Evolutionary conservation across 35 echinoderm and acorn worm species (phyloP), one percentile per base, ranked within the genome.

Genomic region (Heliocidaris erythrogramma): DNA sequence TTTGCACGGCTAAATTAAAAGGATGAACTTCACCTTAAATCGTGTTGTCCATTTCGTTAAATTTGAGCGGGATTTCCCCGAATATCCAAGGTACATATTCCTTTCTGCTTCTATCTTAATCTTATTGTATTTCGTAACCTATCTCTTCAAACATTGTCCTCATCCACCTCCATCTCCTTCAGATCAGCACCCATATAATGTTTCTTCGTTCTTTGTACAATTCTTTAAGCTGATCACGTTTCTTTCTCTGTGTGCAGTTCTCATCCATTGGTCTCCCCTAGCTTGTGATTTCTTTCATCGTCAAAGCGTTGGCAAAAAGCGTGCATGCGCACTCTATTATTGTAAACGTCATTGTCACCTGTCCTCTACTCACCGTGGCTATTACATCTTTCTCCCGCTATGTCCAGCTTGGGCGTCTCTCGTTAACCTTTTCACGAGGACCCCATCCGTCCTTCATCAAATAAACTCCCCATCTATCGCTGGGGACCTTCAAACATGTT

Each of bases 401-500:
- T 78, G 65, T 78, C 65, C 65, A 78, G 65, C 65, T 27, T 78
- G 65, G 65, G 6, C 65, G 27, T 78, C 65, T n/a, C 65, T 78
- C 65, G 65, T 78, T 78, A 78, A 78, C 65, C 65, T 78, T 78
- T 78, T 78, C 65, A 78, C 5, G 65, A 78, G 65, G 27, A 18
- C 65, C 65, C 21, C 65, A 78, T 78, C 65, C 65, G 27, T 78
- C 65, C 65, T 78, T 78, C 65, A 78, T 78, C 65, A 78, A 78
- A 78, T 78, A 78, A 78, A 78, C 65, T 78, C 18, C 65, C 27
- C 65, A 78, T 78, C 65, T 78, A n/a, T 78, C 65, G 65, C 65
- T 78, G 65, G 65, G 65, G 21, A 78, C 65, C 65, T 78, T 78
- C 65, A 78, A 78, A 78, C 65, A 78, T 89, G 47, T 89, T 89